These are phyloP conservation scores for Catocala sponsa DNA, from an alignment of 2,888 invertebrate genomes.

Conservation along the genomic window DNA sequence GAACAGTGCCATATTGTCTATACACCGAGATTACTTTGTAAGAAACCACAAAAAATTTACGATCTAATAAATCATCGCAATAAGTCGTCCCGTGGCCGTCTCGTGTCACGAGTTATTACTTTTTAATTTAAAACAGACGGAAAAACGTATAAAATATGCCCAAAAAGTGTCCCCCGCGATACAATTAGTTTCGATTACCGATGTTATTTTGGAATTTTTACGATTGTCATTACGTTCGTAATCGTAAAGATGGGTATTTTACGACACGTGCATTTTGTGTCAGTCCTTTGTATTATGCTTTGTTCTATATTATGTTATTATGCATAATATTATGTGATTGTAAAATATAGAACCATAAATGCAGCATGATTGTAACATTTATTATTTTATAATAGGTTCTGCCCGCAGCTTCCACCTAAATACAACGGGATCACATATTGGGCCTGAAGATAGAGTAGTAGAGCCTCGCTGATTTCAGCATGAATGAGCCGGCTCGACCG, in stretches of 20 bases:
- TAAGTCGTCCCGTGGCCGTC: constrained; percentile 53
- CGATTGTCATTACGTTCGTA: constrained; percentile 42
- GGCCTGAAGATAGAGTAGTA: no score
- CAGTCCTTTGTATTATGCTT: constrained; percentile 7
- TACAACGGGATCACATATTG: no score
- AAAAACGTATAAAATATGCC: constrained; percentile 48
- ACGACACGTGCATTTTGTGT: constrained; percentile 19
- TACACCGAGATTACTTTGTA: constrained; percentile 41
- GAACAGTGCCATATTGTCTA: constrained; percentile 19
- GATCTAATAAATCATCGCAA: constrained; percentile 63
- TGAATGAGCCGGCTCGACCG: no score
- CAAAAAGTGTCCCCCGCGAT: constrained; percentile 53
- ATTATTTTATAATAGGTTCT: no score
- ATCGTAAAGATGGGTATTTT: constrained; percentile 51
- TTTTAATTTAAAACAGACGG: constrained; percentile 76
- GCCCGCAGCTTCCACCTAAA: no score
- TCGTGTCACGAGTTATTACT: constrained; percentile 59
- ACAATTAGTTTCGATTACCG: constrained; percentile 62
- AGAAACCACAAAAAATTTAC: constrained; percentile 53
- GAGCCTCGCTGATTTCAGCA: no score
- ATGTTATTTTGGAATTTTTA: constrained; percentile 55
- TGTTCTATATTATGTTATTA: no score
- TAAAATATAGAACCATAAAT: no score
- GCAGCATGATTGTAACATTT: no score
- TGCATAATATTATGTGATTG: no score